phyloP scores from a whole-genome alignment of 2,888 invertebrate species.

The Nephrotoma guestfalica region DNA sequence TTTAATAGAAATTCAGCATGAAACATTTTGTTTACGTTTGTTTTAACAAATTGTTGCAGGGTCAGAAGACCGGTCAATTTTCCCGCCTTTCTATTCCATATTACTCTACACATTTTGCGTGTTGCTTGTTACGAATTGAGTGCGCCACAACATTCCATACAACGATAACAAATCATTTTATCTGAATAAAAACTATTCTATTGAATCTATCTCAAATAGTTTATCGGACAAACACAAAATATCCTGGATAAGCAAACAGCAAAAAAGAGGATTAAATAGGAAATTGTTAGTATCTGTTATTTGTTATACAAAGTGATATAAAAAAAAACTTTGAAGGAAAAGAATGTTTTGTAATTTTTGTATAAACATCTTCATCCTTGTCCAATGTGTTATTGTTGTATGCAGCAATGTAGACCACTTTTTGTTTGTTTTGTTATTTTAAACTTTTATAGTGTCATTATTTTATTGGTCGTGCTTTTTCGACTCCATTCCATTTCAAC shows the following conservation, averaged over 20 bases:
- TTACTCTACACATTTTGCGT: too few species aligned
- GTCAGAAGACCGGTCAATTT: too few species aligned
- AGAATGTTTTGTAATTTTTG: not conserved
- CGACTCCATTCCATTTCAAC: not conserved
- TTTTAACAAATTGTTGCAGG: too few species aligned
- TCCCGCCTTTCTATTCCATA: too few species aligned
- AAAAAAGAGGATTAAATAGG: not conserved
- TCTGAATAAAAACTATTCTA: not conserved
- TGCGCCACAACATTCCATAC: not conserved
- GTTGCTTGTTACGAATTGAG: too few species aligned
- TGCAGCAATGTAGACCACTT: not conserved
- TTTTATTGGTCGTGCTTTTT: not conserved
- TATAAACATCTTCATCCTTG: not conserved
- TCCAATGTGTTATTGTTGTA: not conserved
- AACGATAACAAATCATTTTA: not conserved
- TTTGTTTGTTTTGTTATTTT: not conserved
- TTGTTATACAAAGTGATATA: not conserved
- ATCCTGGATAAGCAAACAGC: not conserved
- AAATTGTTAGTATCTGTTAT: not conserved
- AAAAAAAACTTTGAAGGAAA: not conserved
- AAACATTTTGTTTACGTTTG: too few species aligned
- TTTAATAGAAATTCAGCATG: too few species aligned
- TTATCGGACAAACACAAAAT: not conserved
- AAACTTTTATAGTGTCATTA: not conserved
- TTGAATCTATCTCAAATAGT: not conserved